A percentile compares a stretch with the other conserved stretches of the same genome.
Conservation (phyloP, 2,797 vertebrate species). For the Sebastiscus albofasciatus region DNA sequence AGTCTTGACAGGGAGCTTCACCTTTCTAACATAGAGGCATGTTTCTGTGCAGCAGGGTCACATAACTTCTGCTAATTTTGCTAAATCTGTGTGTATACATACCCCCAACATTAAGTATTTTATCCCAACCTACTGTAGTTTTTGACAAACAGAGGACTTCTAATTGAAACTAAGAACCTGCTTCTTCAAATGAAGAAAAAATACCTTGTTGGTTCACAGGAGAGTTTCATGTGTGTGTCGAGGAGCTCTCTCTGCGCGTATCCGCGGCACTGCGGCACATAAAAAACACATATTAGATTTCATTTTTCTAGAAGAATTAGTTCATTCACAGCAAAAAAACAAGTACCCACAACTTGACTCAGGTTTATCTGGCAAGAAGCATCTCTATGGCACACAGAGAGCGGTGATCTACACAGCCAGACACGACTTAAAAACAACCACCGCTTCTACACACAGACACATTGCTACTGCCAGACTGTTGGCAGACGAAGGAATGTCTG, state of each 20-base stretch:
- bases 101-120: neutral
- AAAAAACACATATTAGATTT: conserved; percentile 13
- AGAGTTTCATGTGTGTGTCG: conserved; percentile 59
- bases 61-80: neutral
- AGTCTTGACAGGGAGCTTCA: conserved; percentile 29
- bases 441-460: neutral
- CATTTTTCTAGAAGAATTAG: neutral
- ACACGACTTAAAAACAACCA: conserved; percentile 28
- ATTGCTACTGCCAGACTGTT: conserved; percentile 33
- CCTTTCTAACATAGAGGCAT: conserved; percentile 11
- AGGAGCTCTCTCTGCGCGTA: conserved; percentile 71
- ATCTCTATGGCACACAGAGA: neutral
- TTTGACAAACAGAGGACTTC: neutral
- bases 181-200: neutral
- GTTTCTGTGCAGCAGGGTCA: conserved; percentile 50
- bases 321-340: conserved; percentile 7
- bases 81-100: neutral
- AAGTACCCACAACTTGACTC: conserved; percentile 1
- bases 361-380: neutral
- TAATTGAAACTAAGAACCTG: neutral
- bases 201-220: conserved; percentile 60
- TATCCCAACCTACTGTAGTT: neutral
- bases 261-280: conserved; percentile 66
- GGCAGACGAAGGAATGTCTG: conserved; percentile 55
- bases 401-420: conserved; percentile 13